Conservation (phyloP, 2,888 invertebrate species). For the Atethmia centrago region DNA sequence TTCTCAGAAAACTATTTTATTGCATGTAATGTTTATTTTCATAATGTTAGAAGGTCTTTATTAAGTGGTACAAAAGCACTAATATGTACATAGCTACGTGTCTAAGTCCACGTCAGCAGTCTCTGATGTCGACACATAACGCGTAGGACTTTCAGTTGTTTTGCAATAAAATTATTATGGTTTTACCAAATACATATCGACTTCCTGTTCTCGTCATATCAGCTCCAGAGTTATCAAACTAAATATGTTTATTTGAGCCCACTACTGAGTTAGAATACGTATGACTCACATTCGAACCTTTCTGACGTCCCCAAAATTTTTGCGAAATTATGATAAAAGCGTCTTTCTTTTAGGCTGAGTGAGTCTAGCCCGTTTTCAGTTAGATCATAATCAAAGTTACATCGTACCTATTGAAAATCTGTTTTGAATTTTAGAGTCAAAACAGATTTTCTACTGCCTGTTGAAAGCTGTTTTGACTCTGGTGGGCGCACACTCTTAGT, state of each 20-base stretch:
- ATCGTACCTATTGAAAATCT: background rate
- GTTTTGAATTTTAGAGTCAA: too few relatives aligned
- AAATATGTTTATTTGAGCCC: background rate
- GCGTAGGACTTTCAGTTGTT: background rate
- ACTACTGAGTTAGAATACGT: background rate
- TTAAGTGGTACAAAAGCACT: background rate
- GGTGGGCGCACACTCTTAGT: background rate
- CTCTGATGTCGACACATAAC: background rate
- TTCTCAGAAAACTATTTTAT: conserved; percentile 46
- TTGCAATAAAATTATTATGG: conserved; percentile 6
- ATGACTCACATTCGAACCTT: too few relatives aligned
- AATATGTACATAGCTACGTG: conserved; percentile 1
- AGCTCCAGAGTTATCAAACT: background rate
- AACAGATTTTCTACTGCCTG: too few relatives aligned
- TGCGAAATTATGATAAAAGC: background rate
- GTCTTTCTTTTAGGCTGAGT: background rate
- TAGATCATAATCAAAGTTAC: background rate
- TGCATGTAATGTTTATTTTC: conserved; percentile 44
- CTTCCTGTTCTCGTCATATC: background rate
- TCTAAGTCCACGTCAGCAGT: background rate
- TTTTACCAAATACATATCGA: conserved; percentile 7
- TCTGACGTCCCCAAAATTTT: background rate
- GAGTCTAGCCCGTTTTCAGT: background rate
- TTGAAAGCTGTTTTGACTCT: background rate
- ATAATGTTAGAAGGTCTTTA: conserved; percentile 16